A percentile compares a stretch with the other conserved stretches of the same genome.
phyloP scores from a whole-genome alignment of 2,113 vertebrate genomes.

The Cheilinus undulatus region DNA sequence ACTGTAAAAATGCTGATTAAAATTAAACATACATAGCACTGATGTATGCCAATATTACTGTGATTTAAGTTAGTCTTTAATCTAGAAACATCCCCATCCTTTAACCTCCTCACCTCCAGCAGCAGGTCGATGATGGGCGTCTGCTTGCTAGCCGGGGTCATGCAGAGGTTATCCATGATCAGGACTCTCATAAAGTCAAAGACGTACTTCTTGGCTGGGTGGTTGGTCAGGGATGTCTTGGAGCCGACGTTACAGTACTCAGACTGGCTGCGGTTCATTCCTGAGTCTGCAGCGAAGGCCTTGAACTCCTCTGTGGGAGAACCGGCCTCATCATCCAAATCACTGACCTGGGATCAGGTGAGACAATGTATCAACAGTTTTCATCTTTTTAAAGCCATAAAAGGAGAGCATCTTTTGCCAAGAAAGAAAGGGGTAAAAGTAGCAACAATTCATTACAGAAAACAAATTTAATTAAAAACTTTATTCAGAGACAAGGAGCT shows the following conservation, averaged over 20 bases:
- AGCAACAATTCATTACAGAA: not conserved
- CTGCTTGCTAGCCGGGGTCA: conserved; percentile 96
- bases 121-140: conserved; percentile 95
- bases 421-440: not conserved
- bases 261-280: conserved; percentile 99
- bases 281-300: conserved; percentile 91
- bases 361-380: not conserved
- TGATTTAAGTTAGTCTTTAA: not conserved
- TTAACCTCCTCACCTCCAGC: conserved; percentile 87
- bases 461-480: not conserved
- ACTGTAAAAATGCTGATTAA: no score
- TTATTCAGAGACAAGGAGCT: not conserved
- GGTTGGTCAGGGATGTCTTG: conserved; percentile 98
- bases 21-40: no score
- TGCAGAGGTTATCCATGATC: conserved; percentile 97
- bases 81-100: no score
- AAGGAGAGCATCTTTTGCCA: not conserved
- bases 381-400: not conserved
- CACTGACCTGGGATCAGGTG: conserved; percentile 86
- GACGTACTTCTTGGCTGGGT: conserved; percentile 98
- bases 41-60: no score
- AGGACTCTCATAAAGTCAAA: conserved; percentile 98
- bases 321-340: conserved; percentile 94
- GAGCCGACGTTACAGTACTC: conserved; percentile 98
- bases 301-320: conserved; percentile 98